These are phyloP conservation scores for Oreotrochilus melanogaster DNA, from an alignment of 2,113 vertebrate genomes.

Conservation along the genomic window DNA sequence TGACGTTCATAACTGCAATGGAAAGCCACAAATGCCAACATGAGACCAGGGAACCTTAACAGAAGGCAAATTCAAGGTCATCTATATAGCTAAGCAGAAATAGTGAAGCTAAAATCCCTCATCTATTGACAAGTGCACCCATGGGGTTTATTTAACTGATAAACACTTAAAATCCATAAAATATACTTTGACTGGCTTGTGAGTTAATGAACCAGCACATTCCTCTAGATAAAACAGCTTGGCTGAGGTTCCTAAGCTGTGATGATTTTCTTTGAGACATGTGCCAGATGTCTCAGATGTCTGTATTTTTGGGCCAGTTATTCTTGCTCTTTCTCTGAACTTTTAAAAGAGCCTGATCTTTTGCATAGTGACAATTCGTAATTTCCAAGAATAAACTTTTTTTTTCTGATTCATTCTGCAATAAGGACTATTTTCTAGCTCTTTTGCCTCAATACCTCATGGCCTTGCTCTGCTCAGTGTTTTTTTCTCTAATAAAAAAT, in stretches of 20 bases:
- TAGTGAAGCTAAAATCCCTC: not conserved
- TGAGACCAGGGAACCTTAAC: not conserved
- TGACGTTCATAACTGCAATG: not conserved
- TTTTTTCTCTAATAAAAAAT: not conserved
- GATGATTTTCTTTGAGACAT: not conserved
- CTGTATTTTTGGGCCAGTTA: not conserved
- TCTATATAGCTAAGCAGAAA: not conserved
- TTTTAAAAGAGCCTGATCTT: not conserved
- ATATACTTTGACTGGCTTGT: not conserved
- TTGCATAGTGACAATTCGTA: not conserved
- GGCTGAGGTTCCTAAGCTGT: not conserved
- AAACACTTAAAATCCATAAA: not conserved
- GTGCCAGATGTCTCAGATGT: not conserved
- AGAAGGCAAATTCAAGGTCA: slow-evolving; percentile 17
- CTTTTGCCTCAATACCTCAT: not conserved
- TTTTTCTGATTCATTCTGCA: not conserved
- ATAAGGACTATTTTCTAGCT: not conserved
- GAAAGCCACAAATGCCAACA: not conserved
- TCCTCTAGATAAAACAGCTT: not conserved
- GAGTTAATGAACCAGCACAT: slow-evolving; percentile 7
- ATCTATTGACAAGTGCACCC: not conserved
- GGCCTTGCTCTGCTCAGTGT: not conserved
- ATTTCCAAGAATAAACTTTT: not conserved
- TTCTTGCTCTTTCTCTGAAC: not conserved
- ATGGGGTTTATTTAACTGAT: not conserved